Conservation (phyloP, 2,797 vertebrate genomes). For the Takifugu rubripes region DNA sequence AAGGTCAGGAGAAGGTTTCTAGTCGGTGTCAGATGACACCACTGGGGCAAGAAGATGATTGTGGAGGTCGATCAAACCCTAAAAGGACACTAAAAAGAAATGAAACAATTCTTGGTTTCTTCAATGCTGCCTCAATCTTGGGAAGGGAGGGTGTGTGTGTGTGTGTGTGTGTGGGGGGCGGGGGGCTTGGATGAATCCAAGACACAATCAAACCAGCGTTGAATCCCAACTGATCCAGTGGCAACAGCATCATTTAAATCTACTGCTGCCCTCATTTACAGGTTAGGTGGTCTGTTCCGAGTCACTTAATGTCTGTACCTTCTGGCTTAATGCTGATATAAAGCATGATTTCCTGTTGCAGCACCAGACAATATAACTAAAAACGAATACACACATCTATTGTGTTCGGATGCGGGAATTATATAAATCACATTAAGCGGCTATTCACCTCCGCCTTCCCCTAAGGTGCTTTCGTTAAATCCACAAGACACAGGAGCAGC, state of each 20-base stretch:
- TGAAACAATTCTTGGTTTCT: no score
- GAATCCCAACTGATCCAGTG: background rate
- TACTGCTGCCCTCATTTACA: background rate
- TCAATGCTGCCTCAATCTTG: background rate
- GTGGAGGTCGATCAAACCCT: background rate
- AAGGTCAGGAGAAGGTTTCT: conserved; percentile 7
- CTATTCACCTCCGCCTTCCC: conserved; percentile 3
- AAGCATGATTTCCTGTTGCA: background rate
- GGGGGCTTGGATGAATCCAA: background rate
- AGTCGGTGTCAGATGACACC: no score
- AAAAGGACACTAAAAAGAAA: background rate
- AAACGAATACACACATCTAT: background rate
- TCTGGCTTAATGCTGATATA: background rate
- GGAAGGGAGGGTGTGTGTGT: background rate
- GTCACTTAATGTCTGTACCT: background rate
- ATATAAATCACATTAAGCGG: conserved; percentile 8
- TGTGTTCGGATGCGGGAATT: background rate
- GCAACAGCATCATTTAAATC: background rate
- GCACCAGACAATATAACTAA: background rate
- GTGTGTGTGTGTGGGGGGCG: no score
- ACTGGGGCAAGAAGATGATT: no score
- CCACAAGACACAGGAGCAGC: conserved; percentile 10
- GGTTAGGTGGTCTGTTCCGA: background rate
- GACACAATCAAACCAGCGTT: background rate
- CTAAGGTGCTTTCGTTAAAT: conserved; percentile 5